Evolutionary conservation across 2,888 invertebrate species (phyloP), one percentile per base, ranked within the genome.

Genomic region (Aporophyla lueneburgensis): DNA sequence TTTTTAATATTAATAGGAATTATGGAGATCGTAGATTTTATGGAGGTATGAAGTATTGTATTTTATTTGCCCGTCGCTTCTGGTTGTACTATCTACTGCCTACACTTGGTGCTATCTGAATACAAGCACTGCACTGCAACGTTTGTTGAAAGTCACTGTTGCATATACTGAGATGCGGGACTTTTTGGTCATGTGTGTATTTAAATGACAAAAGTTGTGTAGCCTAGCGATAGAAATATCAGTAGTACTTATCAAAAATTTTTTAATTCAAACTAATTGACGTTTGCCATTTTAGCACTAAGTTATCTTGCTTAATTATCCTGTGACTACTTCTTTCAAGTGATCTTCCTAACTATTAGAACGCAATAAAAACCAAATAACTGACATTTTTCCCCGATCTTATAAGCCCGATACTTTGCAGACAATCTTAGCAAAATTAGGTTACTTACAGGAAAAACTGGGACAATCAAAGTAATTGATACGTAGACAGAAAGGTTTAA

Each of bases 401-500:
- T 54, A 49, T 49, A 10, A n/a, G 0, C 40, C 24, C 21, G n/a
- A 71, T 24, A 71, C n/a, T 59, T 53, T 21, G 49, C 40, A n/a
- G 24, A 53, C 14, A 40, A 27, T 59, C 21, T 65, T 51, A 14
- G 40, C 61, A n/a, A 51, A 80, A 78, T 66, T 54, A 61, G 43
- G 65, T 80, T 66, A 74, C 59, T 65, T 21, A 16, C 0, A 63
- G 65, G 58, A 24, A 54, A 40, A 78, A 81, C 74, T 49, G 51
- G 65, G 40, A 10, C 40, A 21, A 21, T 19, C 16, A 3, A 80
- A 80, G 54, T 66, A 49, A 54, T 14, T 49, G 59, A 59, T 66
- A 80, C 46, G 40, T n/a, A n/a, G 16, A 49, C 27, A 40, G 43
- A 56, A 63, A 59, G 73, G 16, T 74, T 80, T 61, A n/a, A 53